Evolutionary conservation across 2,113 vertebrate species (phyloP).

Genomic region (Cettia cetti): DNA sequence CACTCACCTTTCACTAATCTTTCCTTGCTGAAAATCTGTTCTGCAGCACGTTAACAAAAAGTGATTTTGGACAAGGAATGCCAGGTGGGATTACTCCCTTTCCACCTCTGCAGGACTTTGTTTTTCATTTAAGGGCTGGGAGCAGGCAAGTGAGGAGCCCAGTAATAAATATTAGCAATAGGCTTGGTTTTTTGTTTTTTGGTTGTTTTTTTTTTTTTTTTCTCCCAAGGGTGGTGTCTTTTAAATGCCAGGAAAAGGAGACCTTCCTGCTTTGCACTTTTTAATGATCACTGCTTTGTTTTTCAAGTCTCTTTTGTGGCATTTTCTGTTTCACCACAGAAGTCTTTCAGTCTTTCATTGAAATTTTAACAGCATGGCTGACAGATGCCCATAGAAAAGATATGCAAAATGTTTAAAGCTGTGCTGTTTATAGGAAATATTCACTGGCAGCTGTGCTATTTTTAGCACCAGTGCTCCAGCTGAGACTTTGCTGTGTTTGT

Average conservation of each 20-base stretch:
- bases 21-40: neutral
- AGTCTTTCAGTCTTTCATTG: neutral
- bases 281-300: conserved; percentile 14
- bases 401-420: neutral
- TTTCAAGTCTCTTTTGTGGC: conserved; percentile 2
- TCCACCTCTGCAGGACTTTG: neutral
- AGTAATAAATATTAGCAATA: neutral
- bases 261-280: conserved; percentile 69
- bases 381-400: conserved; percentile 7
- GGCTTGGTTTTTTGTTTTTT: neutral
- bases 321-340: neutral
- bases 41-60: neutral
- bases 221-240: conserved; percentile 41
- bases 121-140: neutral
- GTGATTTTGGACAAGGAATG: neutral
- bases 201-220: conserved; percentile 33
- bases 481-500: conserved; percentile 56
- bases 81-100: neutral
- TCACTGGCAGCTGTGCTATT: conserved; percentile 41
- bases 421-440: neutral
- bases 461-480: conserved; percentile 52
- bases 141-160: neutral
- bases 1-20: neutral
- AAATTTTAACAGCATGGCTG: neutral
- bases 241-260: conserved; percentile 74